Conservation (phyloP, 1,140 invertebrate genomes). For the Drosophila littoralis region DNA sequence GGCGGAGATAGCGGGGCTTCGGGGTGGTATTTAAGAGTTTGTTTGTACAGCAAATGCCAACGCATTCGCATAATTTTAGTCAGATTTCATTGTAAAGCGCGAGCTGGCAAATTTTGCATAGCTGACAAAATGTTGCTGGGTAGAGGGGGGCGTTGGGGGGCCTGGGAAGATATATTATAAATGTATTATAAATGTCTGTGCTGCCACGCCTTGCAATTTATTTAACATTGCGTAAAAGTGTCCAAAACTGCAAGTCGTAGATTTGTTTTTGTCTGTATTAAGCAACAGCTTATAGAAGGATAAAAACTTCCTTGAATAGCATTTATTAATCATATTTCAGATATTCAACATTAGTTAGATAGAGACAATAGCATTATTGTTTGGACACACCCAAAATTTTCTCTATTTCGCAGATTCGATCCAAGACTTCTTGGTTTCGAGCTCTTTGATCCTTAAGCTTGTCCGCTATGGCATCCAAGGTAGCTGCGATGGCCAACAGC, state of each 20-base stretch:
- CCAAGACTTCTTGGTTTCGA: constrained; percentile 62
- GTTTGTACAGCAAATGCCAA: constrained; percentile 27
- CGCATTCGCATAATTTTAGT: constrained; percentile 34
- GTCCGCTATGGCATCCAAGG: constrained; percentile 60
- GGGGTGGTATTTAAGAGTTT: constrained; percentile 9
- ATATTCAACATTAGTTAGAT: not conserved
- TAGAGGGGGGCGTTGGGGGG: not conserved
- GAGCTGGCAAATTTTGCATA: constrained; percentile 50
- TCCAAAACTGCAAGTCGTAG: constrained; percentile 34
- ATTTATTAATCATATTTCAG: constrained; percentile 1
- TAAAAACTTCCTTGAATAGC: not conserved
- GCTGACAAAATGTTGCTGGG: constrained; percentile 46
- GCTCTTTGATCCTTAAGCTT: constrained; percentile 60
- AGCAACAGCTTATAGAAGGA: not conserved
- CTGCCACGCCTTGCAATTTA: constrained; percentile 40
- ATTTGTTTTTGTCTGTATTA: constrained; percentile 36
- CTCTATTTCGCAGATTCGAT: constrained; percentile 69
- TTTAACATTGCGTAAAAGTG: constrained; percentile 39
- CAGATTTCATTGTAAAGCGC: constrained; percentile 43
- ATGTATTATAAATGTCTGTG: constrained; percentile 7
- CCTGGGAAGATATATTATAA: constrained; percentile 9
- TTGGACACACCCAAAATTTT: constrained; percentile 58
- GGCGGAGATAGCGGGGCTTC: not conserved
- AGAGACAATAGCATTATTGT: constrained; percentile 2
- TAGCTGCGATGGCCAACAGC: constrained; percentile 60